Evolutionary conservation across 2,888 invertebrate species (phyloP), one percentile per base, ranked within the genome.

Genomic region (Platycheirus albimanus): DNA sequence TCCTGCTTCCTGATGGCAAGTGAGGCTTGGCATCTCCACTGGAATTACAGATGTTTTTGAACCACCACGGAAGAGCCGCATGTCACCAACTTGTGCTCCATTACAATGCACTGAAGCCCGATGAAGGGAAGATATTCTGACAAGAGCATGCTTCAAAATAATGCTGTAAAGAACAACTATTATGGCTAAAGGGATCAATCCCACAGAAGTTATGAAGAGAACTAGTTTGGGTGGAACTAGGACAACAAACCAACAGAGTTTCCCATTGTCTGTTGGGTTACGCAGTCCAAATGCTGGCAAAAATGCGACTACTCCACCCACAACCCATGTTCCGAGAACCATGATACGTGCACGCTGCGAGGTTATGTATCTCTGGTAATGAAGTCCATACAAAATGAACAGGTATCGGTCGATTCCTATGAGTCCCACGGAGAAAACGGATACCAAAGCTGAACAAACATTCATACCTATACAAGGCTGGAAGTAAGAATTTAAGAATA

Each of bases 331-430:
- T 30, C 91, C 87, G 1, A 91, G 78, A 33, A 94, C 93, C 76
- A 93, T 91, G 5, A 92, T 88, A 64, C 93, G 90, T 2, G 93
- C 93, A 85, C 93, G 91, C 0, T 91, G 92, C 0, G 93, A 92
- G 85, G 92, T 93, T 58, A 93, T 92, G 92, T 93, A 93, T 70
- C 92, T 90, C 87, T 93, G 92, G 86, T 94, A 94, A 87, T 93
- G 92, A 13, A 94, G 88, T 0, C 94, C 94, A 86, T 94, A 93
- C 0, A 94, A 88, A 51, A 94, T 94, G 87, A 93, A 94, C 49
- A 94, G 91, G 86, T 93, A 94, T 30, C 94, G 91, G 86, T 94
- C 94, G 0, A 94, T 89, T 2, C 93, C 94, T 28, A 94, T 93
- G 8, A 94, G 88, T 0, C 93, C 93, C 3, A 94, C 93, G 56